These are phyloP conservation scores for Dicrostonyx torquatus DNA, from an alignment of 2,797 vertebrate genomes.

Conservation along the genomic window DNA sequence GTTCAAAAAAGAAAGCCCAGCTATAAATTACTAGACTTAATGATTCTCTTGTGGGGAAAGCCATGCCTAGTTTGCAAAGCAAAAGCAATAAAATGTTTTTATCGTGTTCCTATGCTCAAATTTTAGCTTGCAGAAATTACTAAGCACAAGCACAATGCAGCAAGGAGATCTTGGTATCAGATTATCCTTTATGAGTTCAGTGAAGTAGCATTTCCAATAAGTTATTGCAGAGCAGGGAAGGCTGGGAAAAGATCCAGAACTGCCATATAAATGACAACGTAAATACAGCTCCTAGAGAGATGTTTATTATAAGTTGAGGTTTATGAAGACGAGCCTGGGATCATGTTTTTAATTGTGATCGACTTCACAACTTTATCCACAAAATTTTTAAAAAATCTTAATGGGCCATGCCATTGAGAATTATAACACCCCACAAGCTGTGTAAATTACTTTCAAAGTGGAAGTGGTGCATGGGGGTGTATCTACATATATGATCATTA, in stretches of 20 bases:
- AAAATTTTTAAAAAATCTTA: neutral
- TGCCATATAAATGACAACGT: constrained; percentile 19
- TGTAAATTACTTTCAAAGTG: neutral
- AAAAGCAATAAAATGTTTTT: constrained; percentile 52
- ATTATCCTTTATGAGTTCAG: constrained; percentile 69
- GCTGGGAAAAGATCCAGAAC: constrained; percentile 70
- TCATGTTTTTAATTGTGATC: constrained; percentile 26
- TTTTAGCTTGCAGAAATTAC: constrained; percentile 21
- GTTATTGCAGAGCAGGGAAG: constrained; percentile 63
- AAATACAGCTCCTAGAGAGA: constrained; percentile 27
- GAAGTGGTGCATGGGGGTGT: neutral
- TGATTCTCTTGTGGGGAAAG: neutral
- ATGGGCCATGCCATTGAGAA: neutral
- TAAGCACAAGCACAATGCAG: neutral
- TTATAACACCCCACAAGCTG: neutral
- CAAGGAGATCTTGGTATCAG: constrained; percentile 51
- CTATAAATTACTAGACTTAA: constrained; percentile 64
- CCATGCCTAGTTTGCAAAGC: constrained; percentile 57
- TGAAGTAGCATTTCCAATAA: constrained; percentile 70
- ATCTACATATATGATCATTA: neutral
- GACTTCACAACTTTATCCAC: constrained; percentile 22
- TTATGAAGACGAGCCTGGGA: constrained; percentile 19
- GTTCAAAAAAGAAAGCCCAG: constrained; percentile 61
- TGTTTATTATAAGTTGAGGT: constrained; percentile 43
- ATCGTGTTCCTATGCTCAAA: constrained; percentile 13